Percentiles rank a stretch among this genome's conserved stretches.
These are phyloP conservation scores for Myripristis murdjan DNA, from an alignment of 2,797 vertebrate species.

Conservation along the genomic window DNA sequence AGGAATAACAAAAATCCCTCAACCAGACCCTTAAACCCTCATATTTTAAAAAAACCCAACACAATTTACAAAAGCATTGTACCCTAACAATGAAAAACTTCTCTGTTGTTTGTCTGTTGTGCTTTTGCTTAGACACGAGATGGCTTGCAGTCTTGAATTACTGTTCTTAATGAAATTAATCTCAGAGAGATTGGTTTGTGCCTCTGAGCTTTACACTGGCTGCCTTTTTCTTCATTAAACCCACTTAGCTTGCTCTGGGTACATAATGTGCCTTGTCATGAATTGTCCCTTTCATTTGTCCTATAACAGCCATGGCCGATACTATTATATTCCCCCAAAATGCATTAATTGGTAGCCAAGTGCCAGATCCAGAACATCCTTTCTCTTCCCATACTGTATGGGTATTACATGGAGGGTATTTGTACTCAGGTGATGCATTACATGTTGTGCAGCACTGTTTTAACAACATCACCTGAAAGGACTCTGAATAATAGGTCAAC, in stretches of 20 bases:
- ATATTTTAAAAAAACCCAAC: not conserved
- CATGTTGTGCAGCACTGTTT: conserved; percentile 26
- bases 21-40: not conserved
- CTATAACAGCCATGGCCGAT: conserved; percentile 35
- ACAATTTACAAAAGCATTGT: conserved; percentile 19
- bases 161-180: conserved; percentile 60
- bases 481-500: conserved; percentile 28
- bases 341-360: conserved; percentile 39
- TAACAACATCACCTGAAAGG: conserved; percentile 22
- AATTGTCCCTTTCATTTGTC: conserved; percentile 49
- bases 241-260: conserved; percentile 44
- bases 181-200: conserved; percentile 48
- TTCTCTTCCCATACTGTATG: conserved; percentile 17
- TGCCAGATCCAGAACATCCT: conserved; percentile 38
- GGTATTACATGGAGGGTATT: conserved; percentile 12
- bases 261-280: conserved; percentile 41
- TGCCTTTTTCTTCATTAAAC: conserved; percentile 50
- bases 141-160: conserved; percentile 39
- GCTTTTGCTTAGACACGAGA: conserved; percentile 37
- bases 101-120: conserved; percentile 38
- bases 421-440: conserved; percentile 9
- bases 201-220: conserved; percentile 45
- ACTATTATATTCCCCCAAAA: conserved; percentile 43
- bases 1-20: conserved; percentile 13
- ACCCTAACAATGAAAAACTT: conserved; percentile 19